Conservation (phyloP, 2,888 invertebrate genomes). For the Drosophila picticornis region DNA sequence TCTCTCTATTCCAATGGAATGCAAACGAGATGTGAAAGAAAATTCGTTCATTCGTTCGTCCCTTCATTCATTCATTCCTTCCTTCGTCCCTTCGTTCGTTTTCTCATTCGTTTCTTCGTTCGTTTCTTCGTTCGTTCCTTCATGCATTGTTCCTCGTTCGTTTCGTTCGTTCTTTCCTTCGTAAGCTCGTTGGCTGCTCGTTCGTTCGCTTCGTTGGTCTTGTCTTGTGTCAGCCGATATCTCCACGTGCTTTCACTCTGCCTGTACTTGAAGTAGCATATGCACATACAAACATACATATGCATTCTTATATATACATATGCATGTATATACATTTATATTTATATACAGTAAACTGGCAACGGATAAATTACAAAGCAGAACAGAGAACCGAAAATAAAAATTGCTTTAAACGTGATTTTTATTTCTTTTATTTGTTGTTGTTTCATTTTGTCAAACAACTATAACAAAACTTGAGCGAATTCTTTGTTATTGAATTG, state of each 20-base stretch:
- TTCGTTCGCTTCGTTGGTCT: conserved; percentile 9
- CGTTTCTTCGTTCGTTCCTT: neutral
- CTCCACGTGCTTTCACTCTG: conserved; percentile 46
- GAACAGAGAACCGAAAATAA: neutral
- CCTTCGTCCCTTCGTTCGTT: neutral
- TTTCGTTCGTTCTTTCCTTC: neutral
- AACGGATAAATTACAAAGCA: neutral
- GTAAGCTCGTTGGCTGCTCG: neutral
- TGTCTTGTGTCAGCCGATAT: conserved; percentile 15
- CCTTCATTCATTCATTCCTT: accelerated
- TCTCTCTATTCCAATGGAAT: neutral
- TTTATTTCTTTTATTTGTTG: neutral
- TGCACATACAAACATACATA: neutral
- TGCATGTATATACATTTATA: neutral
- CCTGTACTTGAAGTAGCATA: neutral
- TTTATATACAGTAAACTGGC: neutral
- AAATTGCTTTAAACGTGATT: neutral
- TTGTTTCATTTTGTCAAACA: neutral
- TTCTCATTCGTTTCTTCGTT: no score
- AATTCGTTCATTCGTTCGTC: neutral
- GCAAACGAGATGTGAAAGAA: neutral
- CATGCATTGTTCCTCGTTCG: accelerated
- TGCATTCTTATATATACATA: neutral
- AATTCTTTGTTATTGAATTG: conserved; percentile 6
- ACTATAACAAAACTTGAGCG: neutral